Base-by-base conservation (phyloP, 2,797 vertebrate species). In the Coilia nasus region DNA sequence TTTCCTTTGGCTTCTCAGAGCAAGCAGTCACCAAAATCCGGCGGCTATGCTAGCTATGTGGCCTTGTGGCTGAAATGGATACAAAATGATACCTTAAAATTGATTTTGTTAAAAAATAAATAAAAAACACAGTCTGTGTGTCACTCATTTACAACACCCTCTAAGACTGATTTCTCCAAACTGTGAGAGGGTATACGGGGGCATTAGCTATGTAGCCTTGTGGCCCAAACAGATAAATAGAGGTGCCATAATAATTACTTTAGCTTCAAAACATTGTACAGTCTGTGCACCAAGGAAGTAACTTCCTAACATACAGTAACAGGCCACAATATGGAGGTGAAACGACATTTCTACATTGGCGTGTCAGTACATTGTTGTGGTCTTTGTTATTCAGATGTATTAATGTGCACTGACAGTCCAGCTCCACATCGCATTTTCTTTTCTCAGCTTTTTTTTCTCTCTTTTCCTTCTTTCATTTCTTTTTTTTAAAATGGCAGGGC, bases 341-440 rank as follows among this genome's bases (percentile, higher is more conserved):
- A 21, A n/a, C 17, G 19, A 21, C 57, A 59, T 59, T 4, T 59
- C 57, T 59, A 17, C 15, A 59, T 44, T 44, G 71, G 15, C 44
- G 19, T 78, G 19, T 44, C 44, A 78, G 44, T 75, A 35, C 5
- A 35, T 28, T 21, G 17, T 54, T 54, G 9, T 19, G 17, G 35
- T 78, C 15, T 78, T 41, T 78, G 31, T 44, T 7, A 78, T 41
- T 41, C 31, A 9, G 31, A 15, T 41, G 31, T 15, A 78, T 78
- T 21, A 44, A 78, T 17, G 35, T 78, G 35, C 31, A 78, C 17
- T 19, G 17, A 6, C 4, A 17, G 41, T 9, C 21, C 47, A 25
- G 90, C 87, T 75, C 71, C 71, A 78, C 71, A 78, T 78, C 71
- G 17, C 31, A 78, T 44, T 71, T 71, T 31, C 28, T 71, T 17